phyloP scores from a whole-genome alignment of 2,797 vertebrate genomes.

The Microcaecilia unicolor region DNA sequence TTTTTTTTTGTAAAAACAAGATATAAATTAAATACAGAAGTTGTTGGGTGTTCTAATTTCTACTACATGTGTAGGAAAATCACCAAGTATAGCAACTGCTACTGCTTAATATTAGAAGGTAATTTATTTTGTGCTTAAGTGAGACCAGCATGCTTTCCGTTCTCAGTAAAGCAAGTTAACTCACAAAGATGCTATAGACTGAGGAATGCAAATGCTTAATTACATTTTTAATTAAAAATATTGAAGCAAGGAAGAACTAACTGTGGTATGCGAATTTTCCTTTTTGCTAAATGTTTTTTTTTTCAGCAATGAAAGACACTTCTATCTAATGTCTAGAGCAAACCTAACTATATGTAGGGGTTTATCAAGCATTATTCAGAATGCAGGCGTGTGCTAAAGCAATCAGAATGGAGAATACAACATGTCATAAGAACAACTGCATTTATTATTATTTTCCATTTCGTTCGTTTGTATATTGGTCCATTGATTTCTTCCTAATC shows the following conservation, averaged over 20 bases:
- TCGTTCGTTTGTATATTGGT: too few relatives aligned
- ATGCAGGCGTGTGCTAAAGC: too few relatives aligned
- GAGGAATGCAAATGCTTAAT: slow-evolving; percentile 37
- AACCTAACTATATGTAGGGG: not conserved
- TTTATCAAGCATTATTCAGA: too few relatives aligned
- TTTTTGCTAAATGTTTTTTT: slow-evolving; percentile 2
- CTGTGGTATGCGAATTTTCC: slow-evolving; percentile 2
- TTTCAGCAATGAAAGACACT: slow-evolving; percentile 7
- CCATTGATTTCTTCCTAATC: too few relatives aligned
- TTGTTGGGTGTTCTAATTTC: slow-evolving; percentile 13
- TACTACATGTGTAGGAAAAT: slow-evolving; percentile 19
- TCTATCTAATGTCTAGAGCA: slow-evolving; percentile 6
- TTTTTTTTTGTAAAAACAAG: too few relatives aligned
- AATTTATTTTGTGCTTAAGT: slow-evolving; percentile 38
- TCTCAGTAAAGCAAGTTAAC: slow-evolving; percentile 34
- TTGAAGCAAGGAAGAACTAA: slow-evolving; percentile 6
- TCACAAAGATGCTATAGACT: slow-evolving; percentile 25
- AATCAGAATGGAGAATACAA: too few relatives aligned
- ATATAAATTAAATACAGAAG: slow-evolving; percentile 20
- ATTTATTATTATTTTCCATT: too few relatives aligned
- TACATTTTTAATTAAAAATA: slow-evolving; percentile 38
- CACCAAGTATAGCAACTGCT: slow-evolving; percentile 47
- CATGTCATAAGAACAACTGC: too few relatives aligned
- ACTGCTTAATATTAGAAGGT: slow-evolving; percentile 49
- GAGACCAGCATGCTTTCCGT: slow-evolving; percentile 25